These are phyloP conservation scores for Scelioninae gen. 1 DNA, from an alignment of 2,888 invertebrate genomes.

Conservation along the genomic window DNA sequence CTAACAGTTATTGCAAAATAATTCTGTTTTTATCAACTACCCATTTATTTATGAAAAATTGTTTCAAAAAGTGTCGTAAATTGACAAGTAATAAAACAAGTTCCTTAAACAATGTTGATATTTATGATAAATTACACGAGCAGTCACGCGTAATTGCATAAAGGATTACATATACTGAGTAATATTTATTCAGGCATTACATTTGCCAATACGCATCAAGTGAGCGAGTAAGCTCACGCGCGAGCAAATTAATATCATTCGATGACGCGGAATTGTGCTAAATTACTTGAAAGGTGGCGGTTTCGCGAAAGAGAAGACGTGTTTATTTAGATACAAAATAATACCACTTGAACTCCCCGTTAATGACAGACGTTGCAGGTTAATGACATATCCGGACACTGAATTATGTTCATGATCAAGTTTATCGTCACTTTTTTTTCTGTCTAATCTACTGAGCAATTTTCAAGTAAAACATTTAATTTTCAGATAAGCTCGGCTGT, in stretches of 20 bases:
- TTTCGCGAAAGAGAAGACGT: conserved; percentile 6
- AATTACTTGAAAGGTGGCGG: conserved; percentile 27
- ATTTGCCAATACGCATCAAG: conserved; percentile 33
- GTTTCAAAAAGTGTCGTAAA: no score
- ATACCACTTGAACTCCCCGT: background rate
- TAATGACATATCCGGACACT: no score
- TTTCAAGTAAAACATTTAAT: no score
- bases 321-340: conserved; percentile 46
- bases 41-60: no score
- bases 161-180: conserved; percentile 4
- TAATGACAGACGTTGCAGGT: no score
- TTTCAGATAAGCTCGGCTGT: no score
- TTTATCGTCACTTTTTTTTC: no score
- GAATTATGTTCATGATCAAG: no score
- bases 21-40: no score
- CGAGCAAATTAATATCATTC: conserved; percentile 43
- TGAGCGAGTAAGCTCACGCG: conserved; percentile 1
- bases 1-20: no score
- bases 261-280: conserved; percentile 40
- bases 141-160: conserved; percentile 18
- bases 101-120: background rate
- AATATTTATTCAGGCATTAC: conserved; percentile 45
- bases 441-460: no score
- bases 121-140: conserved; percentile 23
- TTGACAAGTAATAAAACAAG: no score